phyloP scores from a whole-genome alignment of 2,113 vertebrate species.

The Syngnathus typhle region DNA sequence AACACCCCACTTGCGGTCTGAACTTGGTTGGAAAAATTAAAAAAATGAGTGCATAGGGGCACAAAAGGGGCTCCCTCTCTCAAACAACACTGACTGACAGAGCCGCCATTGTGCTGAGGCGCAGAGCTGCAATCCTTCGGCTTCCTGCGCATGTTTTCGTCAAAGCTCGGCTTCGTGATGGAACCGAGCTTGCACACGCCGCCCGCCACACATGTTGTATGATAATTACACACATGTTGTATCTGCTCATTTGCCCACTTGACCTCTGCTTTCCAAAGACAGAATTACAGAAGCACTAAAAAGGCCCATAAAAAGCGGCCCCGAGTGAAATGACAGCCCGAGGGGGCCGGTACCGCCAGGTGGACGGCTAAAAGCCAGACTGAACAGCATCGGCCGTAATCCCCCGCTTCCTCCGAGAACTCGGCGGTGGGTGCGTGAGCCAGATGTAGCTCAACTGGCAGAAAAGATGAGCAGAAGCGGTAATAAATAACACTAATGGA shows the following conservation, averaged over 20 bases:
- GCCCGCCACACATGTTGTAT: not conserved
- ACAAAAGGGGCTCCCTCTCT: conserved; percentile 66
- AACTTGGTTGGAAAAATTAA: not conserved
- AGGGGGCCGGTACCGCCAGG: conserved; percentile 43
- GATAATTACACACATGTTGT: conserved; percentile 7
- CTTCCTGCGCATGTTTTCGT: conserved; percentile 46
- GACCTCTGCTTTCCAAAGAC: conserved; percentile 41
- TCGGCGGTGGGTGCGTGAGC: conserved; percentile 29
- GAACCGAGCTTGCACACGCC: not conserved
- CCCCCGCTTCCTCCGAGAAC: conserved; percentile 31
- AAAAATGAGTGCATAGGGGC: conserved; percentile 23
- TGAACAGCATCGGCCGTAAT: conserved; percentile 49
- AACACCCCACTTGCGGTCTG: not conserved
- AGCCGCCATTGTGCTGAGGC: conserved; percentile 62
- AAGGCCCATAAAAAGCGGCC: conserved; percentile 30
- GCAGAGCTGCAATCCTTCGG: conserved; percentile 56
- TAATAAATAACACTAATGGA: conserved; percentile 57
- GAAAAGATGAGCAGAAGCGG: conserved; percentile 6
- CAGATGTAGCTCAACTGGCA: conserved; percentile 46
- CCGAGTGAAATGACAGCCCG: conserved; percentile 34
- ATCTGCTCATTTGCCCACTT: conserved; percentile 38
- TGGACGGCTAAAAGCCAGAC: conserved; percentile 50
- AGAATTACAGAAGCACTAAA: conserved; percentile 33
- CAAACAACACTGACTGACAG: conserved; percentile 70
- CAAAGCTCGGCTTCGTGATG: not conserved